Conservation (phyloP, 2,888 invertebrate species). For the Papilio elwesi region DNA sequence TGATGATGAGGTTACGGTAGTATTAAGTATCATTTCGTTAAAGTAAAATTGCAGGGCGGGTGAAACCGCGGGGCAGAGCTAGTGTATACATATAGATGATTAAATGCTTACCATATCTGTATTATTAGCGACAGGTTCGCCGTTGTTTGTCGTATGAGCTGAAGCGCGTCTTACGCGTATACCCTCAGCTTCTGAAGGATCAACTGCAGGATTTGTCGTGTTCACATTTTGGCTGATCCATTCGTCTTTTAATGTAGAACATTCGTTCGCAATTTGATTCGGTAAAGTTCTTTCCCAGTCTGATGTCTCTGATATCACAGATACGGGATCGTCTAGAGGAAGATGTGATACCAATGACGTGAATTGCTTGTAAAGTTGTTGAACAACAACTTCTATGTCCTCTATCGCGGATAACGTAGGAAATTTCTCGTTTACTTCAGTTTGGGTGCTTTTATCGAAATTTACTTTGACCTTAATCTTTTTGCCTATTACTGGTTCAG, state of each 20-base stretch:
- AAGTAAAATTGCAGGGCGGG: no score
- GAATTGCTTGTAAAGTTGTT: conserved; percentile 55
- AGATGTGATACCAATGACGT: conserved; percentile 49
- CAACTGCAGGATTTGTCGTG: conserved; percentile 7
- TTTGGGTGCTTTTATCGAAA: conserved; percentile 63
- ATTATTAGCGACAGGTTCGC: conserved; percentile 46
- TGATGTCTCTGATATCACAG: conserved; percentile 40
- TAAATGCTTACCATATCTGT: conserved; percentile 55
- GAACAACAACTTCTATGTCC: conserved; percentile 54
- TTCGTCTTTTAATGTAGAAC: conserved; percentile 34
- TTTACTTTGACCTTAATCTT: conserved; percentile 45
- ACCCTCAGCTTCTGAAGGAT: conserved; percentile 46
- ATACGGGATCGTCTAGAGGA: conserved; percentile 41
- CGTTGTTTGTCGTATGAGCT: conserved; percentile 63
- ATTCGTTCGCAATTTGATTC: conserved; percentile 20
- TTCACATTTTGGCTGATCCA: conserved; percentile 39
- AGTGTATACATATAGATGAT: no score
- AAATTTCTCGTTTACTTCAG: conserved; percentile 48
- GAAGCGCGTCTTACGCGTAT: conserved; percentile 62
- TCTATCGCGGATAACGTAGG: conserved; percentile 52
- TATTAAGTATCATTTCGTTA: no score
- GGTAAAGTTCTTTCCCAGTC: conserved; percentile 23
- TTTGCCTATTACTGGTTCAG: conserved; percentile 43
- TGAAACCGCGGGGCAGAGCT: no score
- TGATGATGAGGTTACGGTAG: no score